Conservation (phyloP, 2,797 vertebrate species). For the Steatocranus sp. region DNA sequence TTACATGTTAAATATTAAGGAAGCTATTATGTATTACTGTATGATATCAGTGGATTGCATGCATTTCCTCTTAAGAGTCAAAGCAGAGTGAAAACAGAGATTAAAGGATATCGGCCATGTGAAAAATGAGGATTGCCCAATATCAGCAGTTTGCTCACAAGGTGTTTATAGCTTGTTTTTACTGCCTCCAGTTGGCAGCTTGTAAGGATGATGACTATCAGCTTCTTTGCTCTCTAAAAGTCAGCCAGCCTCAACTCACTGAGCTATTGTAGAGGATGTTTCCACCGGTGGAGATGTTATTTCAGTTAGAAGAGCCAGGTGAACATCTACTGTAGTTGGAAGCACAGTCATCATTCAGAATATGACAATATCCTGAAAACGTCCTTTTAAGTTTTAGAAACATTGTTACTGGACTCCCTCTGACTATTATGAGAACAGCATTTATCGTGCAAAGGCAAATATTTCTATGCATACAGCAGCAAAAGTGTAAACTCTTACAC, state of each 20-base stretch:
- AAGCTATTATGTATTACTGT: neutral
- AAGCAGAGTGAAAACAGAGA: neutral
- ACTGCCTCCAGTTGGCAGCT: neutral
- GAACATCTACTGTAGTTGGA: neutral
- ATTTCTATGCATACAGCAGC: neutral
- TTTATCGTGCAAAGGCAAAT: neutral
- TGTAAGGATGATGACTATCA: neutral
- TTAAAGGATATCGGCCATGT: neutral
- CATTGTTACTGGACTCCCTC: neutral
- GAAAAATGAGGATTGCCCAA: neutral
- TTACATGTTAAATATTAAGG: neutral
- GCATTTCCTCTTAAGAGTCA: neutral
- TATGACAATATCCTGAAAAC: neutral
- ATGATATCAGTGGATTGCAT: neutral
- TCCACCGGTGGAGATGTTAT: neutral
- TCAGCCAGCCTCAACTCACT: neutral
- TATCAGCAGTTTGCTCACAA: neutral
- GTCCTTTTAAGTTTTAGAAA: neutral
- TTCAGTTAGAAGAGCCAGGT: neutral
- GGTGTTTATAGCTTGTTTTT: neutral
- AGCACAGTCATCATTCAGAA: neutral
- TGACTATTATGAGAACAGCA: neutral
- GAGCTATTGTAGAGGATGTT: neutral
- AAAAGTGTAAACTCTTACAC: constrained; percentile 1
- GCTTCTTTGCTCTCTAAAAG: neutral